Evolutionary conservation across 1,140 invertebrate genomes (phyloP), one percentile per base, ranked within the genome.

Genomic region (Bombus picipes): DNA sequence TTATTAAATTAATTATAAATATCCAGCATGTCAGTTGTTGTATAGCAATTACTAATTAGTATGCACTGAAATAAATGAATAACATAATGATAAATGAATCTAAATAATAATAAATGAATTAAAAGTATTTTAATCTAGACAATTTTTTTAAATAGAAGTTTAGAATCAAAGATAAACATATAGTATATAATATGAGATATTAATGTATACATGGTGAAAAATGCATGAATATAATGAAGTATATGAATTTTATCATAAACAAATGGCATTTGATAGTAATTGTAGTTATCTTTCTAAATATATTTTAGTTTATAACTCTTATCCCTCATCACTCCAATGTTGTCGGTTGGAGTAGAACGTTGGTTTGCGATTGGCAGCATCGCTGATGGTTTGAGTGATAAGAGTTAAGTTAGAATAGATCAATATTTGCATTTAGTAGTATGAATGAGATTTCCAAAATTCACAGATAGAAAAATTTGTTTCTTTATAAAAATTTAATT

Each of bases 21-120:
- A 79, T 34, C 32, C 47, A 84, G 75, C 74, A 84, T 84, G 75
- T 75, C 43, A 76, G 59, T n/a, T 59, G 2, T 83, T 78, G 65
- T 70, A 43, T 53, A 84, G 47, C 47, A 43, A 78, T 70, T 34
- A 22, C 18, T n/a, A 25, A 28, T 66, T 76, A 79, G 47, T 41
- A 53, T 78, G 74, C 74, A 70, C 74, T 78, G 25, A 70, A 39
- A 70, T 59, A 70, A 41, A 32, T 32, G 22, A 66, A 39, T 39
- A 75, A 66, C 18, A 32, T 6, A 53, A 53, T 53, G 18, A 22
- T 37, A 66, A 53, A 47, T 9, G 9, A 4, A 59, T 59, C 12
- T 28, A 28, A 28, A 59, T 10, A 47, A 47, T 47, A 47, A 47
- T 47, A 47, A 18, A 47, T 53, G 6, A 53, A 53, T 18, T 34